These are phyloP conservation scores for Blastobasis lacticolella DNA, from an alignment of 2,888 invertebrate species.

Conservation along the genomic window DNA sequence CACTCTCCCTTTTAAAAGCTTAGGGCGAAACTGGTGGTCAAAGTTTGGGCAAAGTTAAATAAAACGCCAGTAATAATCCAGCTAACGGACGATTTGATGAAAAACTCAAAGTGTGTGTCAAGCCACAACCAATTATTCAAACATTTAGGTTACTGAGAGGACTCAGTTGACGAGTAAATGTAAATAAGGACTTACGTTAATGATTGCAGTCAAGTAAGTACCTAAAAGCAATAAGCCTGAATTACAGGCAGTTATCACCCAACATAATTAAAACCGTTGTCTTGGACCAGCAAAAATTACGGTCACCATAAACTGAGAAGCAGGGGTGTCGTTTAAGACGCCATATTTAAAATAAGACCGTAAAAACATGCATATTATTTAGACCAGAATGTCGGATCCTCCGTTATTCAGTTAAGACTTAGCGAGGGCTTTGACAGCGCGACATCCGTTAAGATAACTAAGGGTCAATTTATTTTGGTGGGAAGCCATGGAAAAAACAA, in stretches of 20 bases:
- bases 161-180: too few relatives aligned
- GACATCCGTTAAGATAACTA: conserved; percentile 4
- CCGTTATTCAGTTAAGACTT: conserved; percentile 3
- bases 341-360: conserved; percentile 67
- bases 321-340: conserved; percentile 45
- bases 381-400: conserved; percentile 31
- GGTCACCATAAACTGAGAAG: conserved; percentile 55
- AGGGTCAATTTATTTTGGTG: conserved; percentile 34
- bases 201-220: too few relatives aligned
- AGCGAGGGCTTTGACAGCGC: neutral
- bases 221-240: too few relatives aligned
- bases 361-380: conserved; percentile 50
- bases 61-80: too few relatives aligned
- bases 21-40: too few relatives aligned
- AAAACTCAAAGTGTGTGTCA: too few relatives aligned
- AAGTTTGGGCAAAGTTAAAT: too few relatives aligned
- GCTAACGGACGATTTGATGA: too few relatives aligned
- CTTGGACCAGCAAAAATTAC: conserved; percentile 57
- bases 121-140: too few relatives aligned
- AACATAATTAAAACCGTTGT: conserved; percentile 70
- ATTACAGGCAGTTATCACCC: conserved; percentile 47
- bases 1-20: too few relatives aligned
- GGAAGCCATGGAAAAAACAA: conserved; percentile 40
- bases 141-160: too few relatives aligned
- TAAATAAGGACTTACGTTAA: too few relatives aligned